phyloP scores from a whole-genome alignment of 2,888 invertebrate species.

The Sturmia bella region DNA sequence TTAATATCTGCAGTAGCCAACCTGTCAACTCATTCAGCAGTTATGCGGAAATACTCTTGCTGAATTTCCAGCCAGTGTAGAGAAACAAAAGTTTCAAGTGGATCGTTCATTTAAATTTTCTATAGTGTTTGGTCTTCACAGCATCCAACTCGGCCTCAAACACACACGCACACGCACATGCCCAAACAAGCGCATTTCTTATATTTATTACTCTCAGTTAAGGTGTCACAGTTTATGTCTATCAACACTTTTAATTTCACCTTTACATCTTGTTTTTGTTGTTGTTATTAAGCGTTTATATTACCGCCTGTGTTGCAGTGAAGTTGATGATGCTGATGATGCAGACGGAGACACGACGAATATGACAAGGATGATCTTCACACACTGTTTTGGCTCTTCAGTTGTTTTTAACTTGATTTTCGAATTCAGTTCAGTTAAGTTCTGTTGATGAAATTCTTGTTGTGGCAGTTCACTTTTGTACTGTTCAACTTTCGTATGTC shows the following conservation, averaged over 20 bases:
- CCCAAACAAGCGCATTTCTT: too few species aligned
- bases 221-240: constrained; percentile 65
- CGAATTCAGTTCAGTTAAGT: constrained; percentile 14
- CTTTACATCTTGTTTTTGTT: constrained; percentile 58
- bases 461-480: constrained; percentile 25
- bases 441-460: constrained; percentile 31
- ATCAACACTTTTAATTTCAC: constrained; percentile 62
- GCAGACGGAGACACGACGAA: constrained; percentile 9
- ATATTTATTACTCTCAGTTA: constrained; percentile 46
- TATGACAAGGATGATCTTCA: constrained; percentile 53
- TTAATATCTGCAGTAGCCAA: too few species aligned
- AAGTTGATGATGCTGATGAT: background rate
- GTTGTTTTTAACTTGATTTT: constrained; percentile 45
- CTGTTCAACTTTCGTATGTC: constrained; percentile 64
- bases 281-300: constrained; percentile 32
- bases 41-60: too few species aligned
- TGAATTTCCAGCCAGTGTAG: too few species aligned
- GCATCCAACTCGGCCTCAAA: too few species aligned
- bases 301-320: constrained; percentile 12
- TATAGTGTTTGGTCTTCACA: too few species aligned
- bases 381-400: constrained; percentile 36
- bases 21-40: too few species aligned
- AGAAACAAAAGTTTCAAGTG: too few species aligned
- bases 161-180: background rate
- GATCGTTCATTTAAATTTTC: too few species aligned